Base-by-base conservation (phyloP, 1,140 invertebrate genomes). In the Berghia stephanieae region DNA sequence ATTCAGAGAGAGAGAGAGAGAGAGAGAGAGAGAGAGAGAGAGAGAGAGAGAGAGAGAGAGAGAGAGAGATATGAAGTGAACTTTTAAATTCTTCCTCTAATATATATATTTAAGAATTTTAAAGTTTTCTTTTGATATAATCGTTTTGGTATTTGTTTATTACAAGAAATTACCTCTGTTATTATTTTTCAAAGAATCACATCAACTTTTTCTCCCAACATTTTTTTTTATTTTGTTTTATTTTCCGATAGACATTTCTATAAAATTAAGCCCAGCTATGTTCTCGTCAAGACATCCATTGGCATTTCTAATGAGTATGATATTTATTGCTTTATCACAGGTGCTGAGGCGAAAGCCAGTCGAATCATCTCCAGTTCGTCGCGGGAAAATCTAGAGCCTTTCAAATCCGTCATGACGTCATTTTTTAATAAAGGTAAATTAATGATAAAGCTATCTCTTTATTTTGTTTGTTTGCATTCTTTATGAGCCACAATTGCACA, bases 351-450 rank as follows among this genome's bases (percentile, higher is more conserved):
- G 18, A 60, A 75, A 63, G 55, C 55, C 16, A 75, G 43, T 24
- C 60, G 44, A 18, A 75, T 75, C 21, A 49, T 75, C 2, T 27
- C 2, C 43, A 63, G 31, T 63, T 63, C 44, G 38, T n/a, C n/a
- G 16, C 1, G 36, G 3, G 72, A 43, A 27, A 43, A 36, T 40
- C 31, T 63, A 21, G 72, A 43, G 24, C 72, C 72, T 43, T 75
- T 75, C 24, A 75, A 75, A 44, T 42, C 72, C 44, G 42, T 75
- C 2, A 75, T 75, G 72, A 63, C 55, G 13, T 27, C 36, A 43
- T 75, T 75, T 75, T 75, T 75, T 42, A 0, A 43, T 43, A 75
- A 75, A 75, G 72, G 72, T 75, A 71, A n/a, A 43, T 10, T n/a
- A 38, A 34, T 42, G 13, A 68, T 13, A 5, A 34, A n/a, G n/a